Conservation (phyloP, 2,113 vertebrate species). For the Sterrhoptilus dennistouni region DNA sequence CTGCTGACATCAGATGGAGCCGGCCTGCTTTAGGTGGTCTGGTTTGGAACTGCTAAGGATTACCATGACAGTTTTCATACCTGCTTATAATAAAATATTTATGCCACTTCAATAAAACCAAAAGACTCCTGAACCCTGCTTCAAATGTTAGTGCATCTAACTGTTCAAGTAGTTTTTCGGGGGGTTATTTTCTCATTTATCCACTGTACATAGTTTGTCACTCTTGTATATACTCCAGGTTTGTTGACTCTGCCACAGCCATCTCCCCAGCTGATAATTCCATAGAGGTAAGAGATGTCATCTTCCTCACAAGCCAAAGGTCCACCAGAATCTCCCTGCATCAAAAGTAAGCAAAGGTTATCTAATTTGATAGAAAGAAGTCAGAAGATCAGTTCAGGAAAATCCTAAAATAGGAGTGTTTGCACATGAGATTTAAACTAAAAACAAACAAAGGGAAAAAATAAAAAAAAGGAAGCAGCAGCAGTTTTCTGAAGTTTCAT, state of each 20-base stretch:
- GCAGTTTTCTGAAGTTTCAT: neutral
- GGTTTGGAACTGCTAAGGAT: neutral
- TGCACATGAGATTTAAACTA: neutral
- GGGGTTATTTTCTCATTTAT: conserved; percentile 80
- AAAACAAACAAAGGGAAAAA: neutral
- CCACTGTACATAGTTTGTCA: conserved; percentile 87
- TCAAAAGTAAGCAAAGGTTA: conserved; percentile 11
- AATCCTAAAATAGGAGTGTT: neutral
- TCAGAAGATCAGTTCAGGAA: neutral
- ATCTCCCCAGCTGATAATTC: conserved; percentile 93
- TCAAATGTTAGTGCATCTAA: neutral
- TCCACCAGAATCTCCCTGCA: conserved; percentile 93
- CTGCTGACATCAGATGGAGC: neutral
- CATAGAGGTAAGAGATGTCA: conserved; percentile 85
- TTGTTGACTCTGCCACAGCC: conserved; percentile 83
- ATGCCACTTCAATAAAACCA: neutral
- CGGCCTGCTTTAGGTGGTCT: neutral
- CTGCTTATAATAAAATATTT: neutral
- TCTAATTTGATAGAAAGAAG: neutral
- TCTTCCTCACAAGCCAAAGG: conserved; percentile 83
- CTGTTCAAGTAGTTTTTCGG: neutral
- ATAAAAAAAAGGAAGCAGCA: neutral
- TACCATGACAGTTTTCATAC: neutral
- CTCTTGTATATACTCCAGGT: conserved; percentile 90
- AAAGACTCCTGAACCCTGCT: neutral